These are phyloP conservation scores for Salpingus planirostris DNA, from an alignment of 2,888 invertebrate species.

Conservation along the genomic window DNA sequence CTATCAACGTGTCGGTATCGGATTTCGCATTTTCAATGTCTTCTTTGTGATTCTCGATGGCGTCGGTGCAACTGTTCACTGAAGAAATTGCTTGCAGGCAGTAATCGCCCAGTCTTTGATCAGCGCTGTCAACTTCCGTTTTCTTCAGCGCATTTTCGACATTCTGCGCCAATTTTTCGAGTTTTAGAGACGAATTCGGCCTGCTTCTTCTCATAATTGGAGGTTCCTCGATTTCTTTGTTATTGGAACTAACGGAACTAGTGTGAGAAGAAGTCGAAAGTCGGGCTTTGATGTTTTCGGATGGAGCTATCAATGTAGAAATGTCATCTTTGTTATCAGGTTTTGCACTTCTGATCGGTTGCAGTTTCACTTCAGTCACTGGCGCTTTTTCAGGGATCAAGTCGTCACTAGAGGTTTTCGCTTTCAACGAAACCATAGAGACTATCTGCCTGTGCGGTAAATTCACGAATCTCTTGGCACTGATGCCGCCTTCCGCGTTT, in stretches of 20 bases:
- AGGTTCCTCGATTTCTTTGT: slow-evolving; percentile 1
- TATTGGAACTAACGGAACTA: not conserved
- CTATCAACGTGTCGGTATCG: slow-evolving; percentile 45
- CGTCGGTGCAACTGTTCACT: slow-evolving; percentile 25
- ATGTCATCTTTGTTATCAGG: slow-evolving; percentile 39
- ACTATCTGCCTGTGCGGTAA: slow-evolving; percentile 18
- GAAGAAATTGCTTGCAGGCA: slow-evolving; percentile 27
- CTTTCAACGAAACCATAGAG: slow-evolving; percentile 18
- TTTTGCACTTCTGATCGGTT: slow-evolving; percentile 20
- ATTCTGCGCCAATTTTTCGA: slow-evolving; percentile 7
- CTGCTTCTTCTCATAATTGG: slow-evolving; percentile 10
- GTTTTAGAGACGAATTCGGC: slow-evolving; percentile 19
- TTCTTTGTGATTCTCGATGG: slow-evolving; percentile 46
- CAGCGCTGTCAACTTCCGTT: slow-evolving; percentile 22
- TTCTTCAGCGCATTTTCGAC: slow-evolving; percentile 25
- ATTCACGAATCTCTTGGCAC: slow-evolving; percentile 19
- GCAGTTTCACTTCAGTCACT: slow-evolving; percentile 34
- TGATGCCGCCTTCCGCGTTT: slow-evolving; percentile 14
- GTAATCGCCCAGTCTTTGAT: slow-evolving; percentile 27
- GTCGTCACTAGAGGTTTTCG: slow-evolving; percentile 6
- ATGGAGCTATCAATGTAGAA: slow-evolving; percentile 45
- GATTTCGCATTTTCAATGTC: slow-evolving; percentile 42
- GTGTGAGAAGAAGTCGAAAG: slow-evolving; percentile 42
- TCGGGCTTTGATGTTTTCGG: slow-evolving; percentile 49
- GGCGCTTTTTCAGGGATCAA: slow-evolving; percentile 19